These are phyloP conservation scores for Clitarchus hookeri DNA, from an alignment of 2,888 invertebrate species.

Conservation along the genomic window DNA sequence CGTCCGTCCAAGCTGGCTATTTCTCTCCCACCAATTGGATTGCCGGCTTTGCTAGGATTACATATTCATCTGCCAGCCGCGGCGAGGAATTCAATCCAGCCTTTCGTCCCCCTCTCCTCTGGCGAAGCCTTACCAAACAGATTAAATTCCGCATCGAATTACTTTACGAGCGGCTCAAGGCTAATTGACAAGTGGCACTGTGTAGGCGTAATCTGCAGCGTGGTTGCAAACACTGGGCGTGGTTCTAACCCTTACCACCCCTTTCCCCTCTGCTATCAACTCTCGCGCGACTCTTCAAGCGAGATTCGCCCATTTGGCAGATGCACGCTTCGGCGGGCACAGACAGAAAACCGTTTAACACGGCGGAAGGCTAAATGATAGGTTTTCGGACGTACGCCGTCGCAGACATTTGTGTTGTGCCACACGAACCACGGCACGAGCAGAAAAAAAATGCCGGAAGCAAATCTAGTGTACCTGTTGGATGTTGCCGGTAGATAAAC, in stretches of 20 bases:
- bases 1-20: not conserved
- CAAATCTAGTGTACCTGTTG: no score
- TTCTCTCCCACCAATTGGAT: conserved; percentile 5
- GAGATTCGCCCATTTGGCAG: no score
- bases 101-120: not conserved
- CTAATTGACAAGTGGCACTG: not conserved
- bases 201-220: not conserved
- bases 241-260: not conserved
- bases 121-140: not conserved
- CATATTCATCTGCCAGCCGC: not conserved
- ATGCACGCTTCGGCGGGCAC: no score
- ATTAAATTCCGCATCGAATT: conserved; percentile 7
- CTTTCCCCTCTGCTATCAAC: not conserved
- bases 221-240: not conserved
- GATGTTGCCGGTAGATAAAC: no score
- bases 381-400: no score
- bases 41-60: not conserved
- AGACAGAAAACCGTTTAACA: no score
- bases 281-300: no score
- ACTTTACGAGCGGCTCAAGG: conserved; percentile 14
- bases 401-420: no score
- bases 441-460: no score
- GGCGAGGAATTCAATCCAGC: not conserved
- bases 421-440: no score
- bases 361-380: no score